Evolutionary conservation across 2,113 vertebrate genomes (phyloP).

Genomic region (Turdus rufiventris): DNA sequence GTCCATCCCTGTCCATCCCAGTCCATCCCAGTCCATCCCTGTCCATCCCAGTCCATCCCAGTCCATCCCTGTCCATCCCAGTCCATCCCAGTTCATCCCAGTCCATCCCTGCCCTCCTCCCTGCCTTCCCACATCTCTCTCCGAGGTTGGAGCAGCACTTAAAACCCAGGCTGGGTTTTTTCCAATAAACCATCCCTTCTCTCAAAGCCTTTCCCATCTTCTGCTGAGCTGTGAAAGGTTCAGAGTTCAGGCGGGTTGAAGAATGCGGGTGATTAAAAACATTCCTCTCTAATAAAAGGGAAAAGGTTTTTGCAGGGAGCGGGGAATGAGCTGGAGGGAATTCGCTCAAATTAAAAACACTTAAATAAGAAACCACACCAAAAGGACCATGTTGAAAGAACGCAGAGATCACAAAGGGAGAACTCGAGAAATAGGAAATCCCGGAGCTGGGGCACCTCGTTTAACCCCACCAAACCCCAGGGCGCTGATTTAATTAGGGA

Average conservation of each 20-base stretch:
- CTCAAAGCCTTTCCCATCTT: background rate
- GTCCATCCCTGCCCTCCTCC: background rate
- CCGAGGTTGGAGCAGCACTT: background rate
- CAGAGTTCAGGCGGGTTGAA: slow-evolving; percentile 9
- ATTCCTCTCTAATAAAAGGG: background rate
- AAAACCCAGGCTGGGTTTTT: background rate
- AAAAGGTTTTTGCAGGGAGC: background rate
- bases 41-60: no score
- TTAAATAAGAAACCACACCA: slow-evolving; percentile 35
- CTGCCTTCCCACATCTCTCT: background rate
- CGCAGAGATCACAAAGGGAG: background rate
- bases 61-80: background rate
- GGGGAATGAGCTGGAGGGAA: slow-evolving; percentile 20
- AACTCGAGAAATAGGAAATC: slow-evolving; percentile 21
- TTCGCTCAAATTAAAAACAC: slow-evolving; percentile 23
- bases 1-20: background rate
- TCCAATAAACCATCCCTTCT: background rate
- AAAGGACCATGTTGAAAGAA: background rate
- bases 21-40: background rate
- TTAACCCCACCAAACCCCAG: background rate
- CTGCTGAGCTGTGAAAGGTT: background rate
- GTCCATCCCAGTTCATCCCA: no score
- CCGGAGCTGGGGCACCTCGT: background rate
- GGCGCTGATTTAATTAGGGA: accelerated
- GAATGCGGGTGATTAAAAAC: slow-evolving; percentile 1